Base-by-base conservation (phyloP, 2,113 vertebrate species). In the Amblyopsis rosae region DNA sequence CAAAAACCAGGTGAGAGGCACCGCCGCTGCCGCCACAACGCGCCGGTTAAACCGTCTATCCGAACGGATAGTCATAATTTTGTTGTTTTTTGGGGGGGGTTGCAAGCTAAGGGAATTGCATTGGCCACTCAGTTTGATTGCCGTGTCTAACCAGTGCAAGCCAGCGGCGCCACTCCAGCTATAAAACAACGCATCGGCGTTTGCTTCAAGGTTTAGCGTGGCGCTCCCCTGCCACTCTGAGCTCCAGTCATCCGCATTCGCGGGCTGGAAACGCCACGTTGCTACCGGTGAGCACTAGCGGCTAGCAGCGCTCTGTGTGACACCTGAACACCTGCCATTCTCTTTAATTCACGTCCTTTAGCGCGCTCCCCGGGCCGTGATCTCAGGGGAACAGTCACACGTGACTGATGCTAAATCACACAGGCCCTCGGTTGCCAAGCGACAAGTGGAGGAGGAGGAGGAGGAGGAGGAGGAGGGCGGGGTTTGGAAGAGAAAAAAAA, bases 1-100 rank as follows among this genome's bases (percentile, higher is more conserved):
- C 93, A 98, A 98, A 93, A 95, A 95, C 89, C 97, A 95, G 95
- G 97, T 98, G 88, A 95, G 35, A 6, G 35, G 94, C 4, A 41
- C 58, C 1, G 1, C 19, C 33, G 66, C 12, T 56, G 16, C 49
- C 50, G n/a, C 67, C 58, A 46, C 70, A 67, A 64, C 6, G 70
- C 61, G 48, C n/a, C 67, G 5, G 10, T 9, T 35, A 11, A 53
- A 56, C 51, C 69, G 13, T 48, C 32, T 32, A 6, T n/a, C 71
- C 54, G 47, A 1, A 50, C 58, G 13, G n/a, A n/a, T n/a, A 62
- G 58, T 72, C 9, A 74, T 74, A 67, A 49, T 73, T 76, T 50
- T 59, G 16, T 51, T 58, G 17, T 46, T 10, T 10, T 16, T 41
- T 32, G 17, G 54, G 65, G 26, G 26, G 26, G 26, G 26, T 26